phyloP scores from a whole-genome alignment of 2,113 vertebrate genomes.

The Cebus imitator region DNA sequence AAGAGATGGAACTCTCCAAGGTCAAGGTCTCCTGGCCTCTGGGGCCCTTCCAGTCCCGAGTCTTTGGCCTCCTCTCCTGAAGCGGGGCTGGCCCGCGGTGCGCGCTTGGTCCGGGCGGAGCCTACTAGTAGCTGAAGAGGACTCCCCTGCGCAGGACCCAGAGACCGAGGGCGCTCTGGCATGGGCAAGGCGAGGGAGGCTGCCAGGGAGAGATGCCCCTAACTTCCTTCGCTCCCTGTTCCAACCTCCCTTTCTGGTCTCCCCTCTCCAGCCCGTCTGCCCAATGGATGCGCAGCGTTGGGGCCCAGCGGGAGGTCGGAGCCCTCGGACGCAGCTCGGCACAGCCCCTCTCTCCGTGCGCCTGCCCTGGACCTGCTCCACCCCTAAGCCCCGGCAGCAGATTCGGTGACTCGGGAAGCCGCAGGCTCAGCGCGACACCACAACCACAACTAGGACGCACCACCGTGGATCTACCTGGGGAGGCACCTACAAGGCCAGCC shows the following conservation, averaged over 20 bases:
- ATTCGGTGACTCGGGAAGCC: neutral
- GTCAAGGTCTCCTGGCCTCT: neutral
- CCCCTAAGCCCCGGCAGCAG: neutral
- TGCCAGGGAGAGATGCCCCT: neutral
- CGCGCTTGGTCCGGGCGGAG: neutral
- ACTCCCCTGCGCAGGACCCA: neutral
- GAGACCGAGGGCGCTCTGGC: neutral
- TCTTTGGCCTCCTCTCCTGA: neutral
- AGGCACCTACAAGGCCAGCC: neutral
- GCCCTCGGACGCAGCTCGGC: neutral
- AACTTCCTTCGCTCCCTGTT: neutral
- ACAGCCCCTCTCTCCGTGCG: neutral
- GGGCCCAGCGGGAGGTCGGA: neutral
- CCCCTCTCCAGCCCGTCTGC: neutral
- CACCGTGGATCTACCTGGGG: neutral
- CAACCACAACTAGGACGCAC: neutral
- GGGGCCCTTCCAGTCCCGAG: neutral
- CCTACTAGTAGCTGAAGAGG: neutral
- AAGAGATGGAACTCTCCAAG: neutral
- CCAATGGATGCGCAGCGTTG: neutral
- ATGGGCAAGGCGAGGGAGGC: neutral
- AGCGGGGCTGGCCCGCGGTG: neutral
- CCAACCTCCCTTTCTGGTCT: constrained; percentile 19
- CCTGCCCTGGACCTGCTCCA: neutral
- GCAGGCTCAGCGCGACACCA: neutral